Conservation (phyloP, 30 jellyfish, hydroid and myxozoan species). For the Pelagia noctiluca region DNA sequence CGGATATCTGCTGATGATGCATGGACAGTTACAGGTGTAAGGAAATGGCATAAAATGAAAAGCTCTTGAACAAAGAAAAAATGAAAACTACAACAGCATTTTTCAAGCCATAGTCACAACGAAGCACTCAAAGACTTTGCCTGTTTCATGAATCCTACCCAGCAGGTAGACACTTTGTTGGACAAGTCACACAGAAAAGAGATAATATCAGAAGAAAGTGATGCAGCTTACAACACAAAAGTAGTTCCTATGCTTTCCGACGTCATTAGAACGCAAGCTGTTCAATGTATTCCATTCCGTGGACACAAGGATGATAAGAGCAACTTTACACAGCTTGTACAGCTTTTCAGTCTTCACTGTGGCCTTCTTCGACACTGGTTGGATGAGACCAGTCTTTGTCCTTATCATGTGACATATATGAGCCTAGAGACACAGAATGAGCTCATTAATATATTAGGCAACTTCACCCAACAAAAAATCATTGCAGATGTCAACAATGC, state of each 20-base stretch:
- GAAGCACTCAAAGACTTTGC: conserved; percentile 48
- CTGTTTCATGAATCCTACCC: conserved; percentile 36
- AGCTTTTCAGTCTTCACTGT: conserved; percentile 14
- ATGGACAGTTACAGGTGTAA: conserved; percentile 30
- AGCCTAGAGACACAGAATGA: conserved; percentile 33
- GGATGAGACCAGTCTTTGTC: conserved; percentile 6
- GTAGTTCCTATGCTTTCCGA: conserved; percentile 26
- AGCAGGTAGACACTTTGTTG: conserved; percentile 41
- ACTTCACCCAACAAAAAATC: background rate
- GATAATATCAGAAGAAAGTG: conserved; percentile 15
- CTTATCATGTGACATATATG: conserved; percentile 28
- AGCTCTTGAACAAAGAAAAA: conserved; percentile 5
- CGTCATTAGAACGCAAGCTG: conserved; percentile 21
- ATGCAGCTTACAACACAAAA: conserved; percentile 33
- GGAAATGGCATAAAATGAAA: conserved; percentile 15
- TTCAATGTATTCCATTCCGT: conserved; percentile 21
- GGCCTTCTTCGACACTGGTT: conserved; percentile 7
- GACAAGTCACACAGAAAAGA: conserved; percentile 42
- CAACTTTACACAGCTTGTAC: conserved; percentile 12
- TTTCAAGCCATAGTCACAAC: conserved; percentile 32
- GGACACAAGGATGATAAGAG: conserved; percentile 29
- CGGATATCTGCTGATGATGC: conserved; percentile 32
- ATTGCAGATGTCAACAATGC: background rate
- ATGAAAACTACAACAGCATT: conserved; percentile 25
- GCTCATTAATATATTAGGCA: conserved; percentile 3